These are phyloP conservation scores for Calliphora vomitoria DNA, from an alignment of 2,888 invertebrate species.

Conservation along the genomic window DNA sequence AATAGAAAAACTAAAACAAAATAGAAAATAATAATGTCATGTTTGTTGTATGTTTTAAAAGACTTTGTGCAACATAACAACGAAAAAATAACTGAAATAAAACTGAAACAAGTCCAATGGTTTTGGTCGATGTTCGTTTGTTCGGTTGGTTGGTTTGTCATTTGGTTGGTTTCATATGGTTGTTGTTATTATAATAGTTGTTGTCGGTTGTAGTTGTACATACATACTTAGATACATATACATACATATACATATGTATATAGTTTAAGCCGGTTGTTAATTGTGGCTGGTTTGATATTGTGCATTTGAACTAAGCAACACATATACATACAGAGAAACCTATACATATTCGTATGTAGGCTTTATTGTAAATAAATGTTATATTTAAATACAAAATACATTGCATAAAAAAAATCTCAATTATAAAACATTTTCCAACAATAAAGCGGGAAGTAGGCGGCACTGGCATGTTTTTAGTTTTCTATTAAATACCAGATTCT, in stretches of 20 bases:
- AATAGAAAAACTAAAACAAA: conserved; percentile 50
- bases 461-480: conserved; percentile 27
- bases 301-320: conserved; percentile 26
- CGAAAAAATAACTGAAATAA: conserved; percentile 6
- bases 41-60: conserved; percentile 43
- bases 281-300: conserved; percentile 42
- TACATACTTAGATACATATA: too few species aligned
- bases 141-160: conserved; percentile 60
- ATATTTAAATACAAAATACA: conserved; percentile 19
- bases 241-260: background rate
- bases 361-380: conserved; percentile 28
- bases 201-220: background rate
- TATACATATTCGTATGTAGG: conserved; percentile 36
- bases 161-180: conserved; percentile 52
- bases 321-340: background rate
- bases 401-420: conserved; percentile 17
- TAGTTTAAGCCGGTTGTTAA: conserved; percentile 64
- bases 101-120: conserved; percentile 39
- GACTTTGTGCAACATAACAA: conserved; percentile 38
- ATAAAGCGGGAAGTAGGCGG: conserved; percentile 70
- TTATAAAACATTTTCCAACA: conserved; percentile 50
- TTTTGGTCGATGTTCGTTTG: conserved; percentile 62
- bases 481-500: conserved; percentile 58
- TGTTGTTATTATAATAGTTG: conserved; percentile 20
- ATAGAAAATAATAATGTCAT: conserved; percentile 68